A percentile compares a stretch with the other conserved stretches of the same genome.
Evolutionary conservation across 2,888 invertebrate genomes (phyloP).

Genomic region (Drosophila trichaetosa): DNA sequence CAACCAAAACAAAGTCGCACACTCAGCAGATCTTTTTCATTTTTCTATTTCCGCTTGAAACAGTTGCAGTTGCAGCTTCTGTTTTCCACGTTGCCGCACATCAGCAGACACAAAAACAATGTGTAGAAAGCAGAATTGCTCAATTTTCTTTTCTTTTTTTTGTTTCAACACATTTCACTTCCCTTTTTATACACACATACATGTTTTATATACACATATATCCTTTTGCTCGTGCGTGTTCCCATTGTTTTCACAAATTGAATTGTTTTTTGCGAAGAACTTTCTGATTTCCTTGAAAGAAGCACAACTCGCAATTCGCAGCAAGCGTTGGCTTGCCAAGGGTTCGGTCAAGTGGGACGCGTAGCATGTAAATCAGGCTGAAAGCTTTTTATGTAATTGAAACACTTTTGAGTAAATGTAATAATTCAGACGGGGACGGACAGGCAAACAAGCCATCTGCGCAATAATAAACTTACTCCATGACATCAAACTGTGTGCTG

Average conservation of each 20-base stretch:
- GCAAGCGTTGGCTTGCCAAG: slow-evolving; percentile 6
- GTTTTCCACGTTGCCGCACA: slow-evolving; percentile 50
- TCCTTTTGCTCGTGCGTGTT: slow-evolving; percentile 27
- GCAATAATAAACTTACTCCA: slow-evolving; percentile 45
- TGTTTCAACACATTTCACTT: slow-evolving; percentile 50
- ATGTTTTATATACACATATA: slow-evolving; percentile 2
- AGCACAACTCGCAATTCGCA: slow-evolving; percentile 18
- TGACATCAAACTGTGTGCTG: slow-evolving; percentile 8
- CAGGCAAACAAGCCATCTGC: slow-evolving; percentile 37
- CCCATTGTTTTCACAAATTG: slow-evolving; percentile 67
- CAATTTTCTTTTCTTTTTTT: slow-evolving; percentile 20
- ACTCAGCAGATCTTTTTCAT: slow-evolving; percentile 35
- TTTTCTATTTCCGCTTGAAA: slow-evolving; percentile 71
- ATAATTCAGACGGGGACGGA: slow-evolving; percentile 39
- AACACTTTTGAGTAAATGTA: slow-evolving; percentile 60
- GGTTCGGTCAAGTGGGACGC: not conserved
- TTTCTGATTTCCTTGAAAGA: slow-evolving; percentile 59
- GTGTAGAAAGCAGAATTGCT: slow-evolving; percentile 55
- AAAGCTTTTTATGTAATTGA: slow-evolving; percentile 71
- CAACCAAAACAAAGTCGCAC: slow-evolving; percentile 17
- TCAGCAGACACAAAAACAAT: slow-evolving; percentile 21
- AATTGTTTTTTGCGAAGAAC: slow-evolving; percentile 69
- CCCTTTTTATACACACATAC: slow-evolving; percentile 11
- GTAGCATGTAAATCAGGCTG: slow-evolving; percentile 60
- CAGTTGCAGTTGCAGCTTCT: slow-evolving; percentile 47